Conservation (phyloP, 2,888 invertebrate species). For the Sphecodes monilicornis region DNA sequence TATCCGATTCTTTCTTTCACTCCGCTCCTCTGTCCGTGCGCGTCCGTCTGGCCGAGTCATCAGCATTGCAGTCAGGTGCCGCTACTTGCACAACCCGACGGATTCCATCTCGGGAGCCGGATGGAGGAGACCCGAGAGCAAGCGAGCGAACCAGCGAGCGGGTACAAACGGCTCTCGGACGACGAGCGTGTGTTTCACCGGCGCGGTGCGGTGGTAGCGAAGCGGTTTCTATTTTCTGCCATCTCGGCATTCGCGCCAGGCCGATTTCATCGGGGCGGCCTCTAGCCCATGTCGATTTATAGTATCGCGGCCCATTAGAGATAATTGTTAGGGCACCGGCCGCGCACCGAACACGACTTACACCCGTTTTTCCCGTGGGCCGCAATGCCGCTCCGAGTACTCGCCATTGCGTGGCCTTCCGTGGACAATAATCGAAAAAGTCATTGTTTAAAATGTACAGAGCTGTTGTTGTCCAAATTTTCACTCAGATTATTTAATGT, state of each 20-base stretch:
- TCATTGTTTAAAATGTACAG: background rate
- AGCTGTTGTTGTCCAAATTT: too few relatives aligned
- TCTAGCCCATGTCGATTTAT: constrained; percentile 82
- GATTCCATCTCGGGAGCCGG: constrained; percentile 75
- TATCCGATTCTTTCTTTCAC: constrained; percentile 48
- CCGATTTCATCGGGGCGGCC: constrained; percentile 78
- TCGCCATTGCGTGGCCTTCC: background rate
- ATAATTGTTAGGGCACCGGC: constrained; percentile 81
- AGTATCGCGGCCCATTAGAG: constrained; percentile 83
- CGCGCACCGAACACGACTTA: constrained; percentile 71
- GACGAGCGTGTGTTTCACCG: background rate
- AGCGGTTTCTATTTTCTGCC: constrained; percentile 79
- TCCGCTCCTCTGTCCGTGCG: constrained; percentile 30
- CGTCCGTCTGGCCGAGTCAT: constrained; percentile 65
- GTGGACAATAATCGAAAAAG: background rate
- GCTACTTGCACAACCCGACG: constrained; percentile 81
- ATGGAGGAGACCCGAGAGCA: constrained; percentile 43
- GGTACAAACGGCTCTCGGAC: constrained; percentile 33
- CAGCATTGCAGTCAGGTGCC: constrained; percentile 82
- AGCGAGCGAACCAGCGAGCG: constrained; percentile 14
- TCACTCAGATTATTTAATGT: too few relatives aligned
- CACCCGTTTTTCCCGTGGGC: constrained; percentile 75
- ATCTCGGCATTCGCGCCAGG: constrained; percentile 64
- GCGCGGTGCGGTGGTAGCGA: constrained; percentile 3
- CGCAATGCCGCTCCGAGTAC: background rate